These are phyloP conservation scores for Hassar affinis DNA, from an alignment of 2,113 vertebrate species.

Conservation along the genomic window DNA sequence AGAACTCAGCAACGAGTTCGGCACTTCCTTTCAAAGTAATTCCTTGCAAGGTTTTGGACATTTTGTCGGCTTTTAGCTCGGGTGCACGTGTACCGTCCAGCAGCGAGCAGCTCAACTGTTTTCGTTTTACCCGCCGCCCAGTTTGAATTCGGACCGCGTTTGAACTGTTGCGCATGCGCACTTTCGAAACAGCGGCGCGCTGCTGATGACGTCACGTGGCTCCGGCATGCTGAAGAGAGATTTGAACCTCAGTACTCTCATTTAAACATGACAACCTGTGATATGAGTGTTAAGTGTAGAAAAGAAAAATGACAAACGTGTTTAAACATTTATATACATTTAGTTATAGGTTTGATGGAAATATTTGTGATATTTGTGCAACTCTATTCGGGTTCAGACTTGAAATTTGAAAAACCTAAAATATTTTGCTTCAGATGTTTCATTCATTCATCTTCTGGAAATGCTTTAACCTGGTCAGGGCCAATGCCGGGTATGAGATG, in stretches of 20 bases:
- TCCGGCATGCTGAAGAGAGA: not conserved
- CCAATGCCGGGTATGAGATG: not conserved
- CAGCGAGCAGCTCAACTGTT: not conserved
- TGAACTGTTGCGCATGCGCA: slow-evolving; percentile 53
- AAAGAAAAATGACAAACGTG: not conserved
- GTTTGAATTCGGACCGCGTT: slow-evolving; percentile 65
- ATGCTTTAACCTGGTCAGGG: not conserved
- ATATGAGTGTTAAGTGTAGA: not conserved
- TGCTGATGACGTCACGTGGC: not conserved
- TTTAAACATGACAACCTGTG: not conserved
- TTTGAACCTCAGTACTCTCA: not conserved
- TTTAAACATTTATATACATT: not conserved
- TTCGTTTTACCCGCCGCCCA: slow-evolving; percentile 60
- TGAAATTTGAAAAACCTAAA: not conserved
- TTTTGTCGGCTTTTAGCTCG: slow-evolving; percentile 28
- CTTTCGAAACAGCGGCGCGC: not conserved
- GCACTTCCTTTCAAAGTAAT: slow-evolving; percentile 90
- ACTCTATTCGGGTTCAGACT: not conserved
- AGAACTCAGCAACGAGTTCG: slow-evolving; percentile 90
- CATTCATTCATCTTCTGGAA: not conserved
- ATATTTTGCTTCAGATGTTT: not conserved
- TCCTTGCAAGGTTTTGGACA: slow-evolving; percentile 75
- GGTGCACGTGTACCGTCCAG: not conserved
- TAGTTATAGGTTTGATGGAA: not conserved
- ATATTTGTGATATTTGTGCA: not conserved